Evolutionary conservation across 2,888 invertebrate genomes (phyloP), one percentile per base, ranked within the genome.

Genomic region (Sesia apiformis): DNA sequence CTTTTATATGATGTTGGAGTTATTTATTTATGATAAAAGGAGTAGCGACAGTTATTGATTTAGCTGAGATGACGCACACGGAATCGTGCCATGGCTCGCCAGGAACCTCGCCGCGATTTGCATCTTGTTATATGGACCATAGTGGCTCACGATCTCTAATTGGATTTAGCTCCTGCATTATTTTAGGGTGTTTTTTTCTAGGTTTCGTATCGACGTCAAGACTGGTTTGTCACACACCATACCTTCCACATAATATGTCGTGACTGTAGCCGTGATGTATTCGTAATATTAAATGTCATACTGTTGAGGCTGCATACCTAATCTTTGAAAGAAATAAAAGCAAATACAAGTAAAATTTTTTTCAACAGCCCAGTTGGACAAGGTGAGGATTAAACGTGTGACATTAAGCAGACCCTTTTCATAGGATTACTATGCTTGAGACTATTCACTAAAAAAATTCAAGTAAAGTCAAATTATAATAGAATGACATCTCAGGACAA

Each of bases 101-200:
- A 8, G 46, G 62, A 23, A 23, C 23, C 23, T 23, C 23, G 23
- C 68, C 60, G 70, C 70, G 58, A 70, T 69, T 69, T 43, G 62
- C 68, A 60, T 72, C 65, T 64, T 73, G 65, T 65, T 64, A 67
- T 75, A 63, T 64, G 67, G 63, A 64, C 71, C 60, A 68, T 64
- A 59, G 64, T 56, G 63, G 69, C 56, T 60, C 68, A 64, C 60
- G 41, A 61, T 65, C 70, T 57, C 62, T 66, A 66, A 68, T 68
- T 70, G 62, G 68, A 75, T 65, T 65, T 72, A 73, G 64, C 69
- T 76, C 74, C 70, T 73, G 72, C 67, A 77, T 69, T 81, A 85
- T 83, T 88, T 79, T 88, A 88, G 89, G 89, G 85, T 86, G 86
- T 86, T 89, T 83, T 87, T 87, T 89, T 89, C 89, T 89, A 89